Percentiles rank a stretch among this genome's conserved stretches.
These are phyloP conservation scores for Neomonachus schauinslandi DNA, from an alignment of 2,113 vertebrate genomes.

Conservation along the genomic window DNA sequence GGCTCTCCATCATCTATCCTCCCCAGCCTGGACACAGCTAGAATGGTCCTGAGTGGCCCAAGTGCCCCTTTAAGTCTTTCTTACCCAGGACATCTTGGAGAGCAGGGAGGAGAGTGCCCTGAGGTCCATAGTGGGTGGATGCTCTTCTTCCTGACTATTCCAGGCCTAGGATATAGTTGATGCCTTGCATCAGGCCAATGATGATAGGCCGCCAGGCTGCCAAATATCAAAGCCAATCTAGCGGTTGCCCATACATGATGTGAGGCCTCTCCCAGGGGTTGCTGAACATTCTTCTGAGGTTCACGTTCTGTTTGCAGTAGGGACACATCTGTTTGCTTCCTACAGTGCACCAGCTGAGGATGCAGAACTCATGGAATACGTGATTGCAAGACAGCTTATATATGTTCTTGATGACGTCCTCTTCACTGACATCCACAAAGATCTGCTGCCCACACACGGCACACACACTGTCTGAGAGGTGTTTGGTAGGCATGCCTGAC, in stretches of 20 bases:
- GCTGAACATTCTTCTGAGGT: constrained; percentile 98
- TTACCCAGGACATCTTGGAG: constrained; percentile 64
- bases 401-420: constrained; percentile 98
- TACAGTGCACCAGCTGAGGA: constrained; percentile 98
- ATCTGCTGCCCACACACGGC: constrained; percentile 97
- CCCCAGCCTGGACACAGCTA: constrained; percentile 53
- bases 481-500: constrained; percentile 98
- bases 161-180: constrained; percentile 96
- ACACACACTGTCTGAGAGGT: constrained; percentile 96
- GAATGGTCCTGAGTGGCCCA: constrained; percentile 71
- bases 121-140: constrained; percentile 55
- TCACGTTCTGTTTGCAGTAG: constrained; percentile 98
- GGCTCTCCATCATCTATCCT: constrained; percentile 35
- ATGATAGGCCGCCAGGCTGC: constrained; percentile 98
- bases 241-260: constrained; percentile 97
- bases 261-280: constrained; percentile 98
- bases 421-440: constrained; percentile 97
- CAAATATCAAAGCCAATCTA: constrained; percentile 97
- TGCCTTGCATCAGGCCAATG: constrained; percentile 96
- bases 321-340: constrained; percentile 99
- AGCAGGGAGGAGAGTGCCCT: constrained; percentile 65
- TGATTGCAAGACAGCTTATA: constrained; percentile 98
- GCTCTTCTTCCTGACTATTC: constrained; percentile 85
- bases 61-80: constrained; percentile 67
- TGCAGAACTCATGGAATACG: constrained; percentile 98